Conservation (phyloP, 2,797 vertebrate species). For the Heliangelus exortis region DNA sequence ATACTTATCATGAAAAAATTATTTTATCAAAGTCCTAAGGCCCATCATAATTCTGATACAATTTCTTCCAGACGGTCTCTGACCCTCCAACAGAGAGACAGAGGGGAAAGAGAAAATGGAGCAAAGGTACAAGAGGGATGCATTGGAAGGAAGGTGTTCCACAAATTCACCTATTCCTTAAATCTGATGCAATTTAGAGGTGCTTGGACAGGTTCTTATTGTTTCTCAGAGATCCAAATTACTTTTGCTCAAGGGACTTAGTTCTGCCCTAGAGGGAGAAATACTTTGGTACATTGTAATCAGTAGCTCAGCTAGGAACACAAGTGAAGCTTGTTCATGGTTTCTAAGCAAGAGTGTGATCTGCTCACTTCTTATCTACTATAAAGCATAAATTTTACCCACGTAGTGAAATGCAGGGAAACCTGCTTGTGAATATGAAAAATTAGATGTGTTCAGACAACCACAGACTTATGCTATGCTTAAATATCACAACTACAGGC, state of each 20-base stretch:
- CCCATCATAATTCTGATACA: background rate
- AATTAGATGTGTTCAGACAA: background rate
- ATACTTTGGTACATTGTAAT: background rate
- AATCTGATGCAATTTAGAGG: background rate
- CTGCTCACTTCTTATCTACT: background rate
- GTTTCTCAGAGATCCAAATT: background rate
- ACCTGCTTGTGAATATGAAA: background rate
- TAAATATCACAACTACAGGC: background rate
- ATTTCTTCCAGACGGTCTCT: background rate
- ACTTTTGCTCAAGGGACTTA: background rate
- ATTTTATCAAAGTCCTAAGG: background rate
- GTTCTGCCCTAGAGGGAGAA: background rate
- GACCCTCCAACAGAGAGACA: background rate
- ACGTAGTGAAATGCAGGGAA: background rate
- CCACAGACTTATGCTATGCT: background rate
- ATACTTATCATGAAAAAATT: background rate
- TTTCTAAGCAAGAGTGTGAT: background rate
- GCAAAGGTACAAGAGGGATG: background rate
- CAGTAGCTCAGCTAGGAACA: background rate
- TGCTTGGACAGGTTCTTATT: background rate
- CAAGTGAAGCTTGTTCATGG: background rate
- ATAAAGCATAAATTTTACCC: background rate
- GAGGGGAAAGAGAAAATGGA: fast-evolving
- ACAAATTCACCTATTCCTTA: background rate
- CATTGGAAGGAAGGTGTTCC: background rate